Base-by-base conservation (phyloP, 2,888 invertebrate species). In the Dichetophora obliterata region DNA sequence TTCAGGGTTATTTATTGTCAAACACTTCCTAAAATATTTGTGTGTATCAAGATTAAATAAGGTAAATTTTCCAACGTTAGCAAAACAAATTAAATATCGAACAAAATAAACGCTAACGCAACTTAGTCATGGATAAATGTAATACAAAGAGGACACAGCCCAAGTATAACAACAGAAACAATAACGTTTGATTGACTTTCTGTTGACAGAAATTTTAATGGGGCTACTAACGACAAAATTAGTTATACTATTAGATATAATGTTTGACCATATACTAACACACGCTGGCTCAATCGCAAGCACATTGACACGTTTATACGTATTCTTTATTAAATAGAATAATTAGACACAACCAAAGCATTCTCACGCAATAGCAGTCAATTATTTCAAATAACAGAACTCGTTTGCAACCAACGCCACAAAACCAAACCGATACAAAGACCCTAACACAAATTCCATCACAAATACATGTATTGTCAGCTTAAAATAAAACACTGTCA, bases 331-430 rank as follows among this genome's bases (percentile, higher is more conserved):
- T 14, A 59, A 22, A 59, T 14, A 59, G 9, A 59, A 24, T 59
- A 59, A 59, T 59, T 59, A 59, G 57, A 19, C 24, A 31, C 70
- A 70, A 52, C 34, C 19, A 27, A 31, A 9, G 70, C 48, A 52
- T 70, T 70, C 54, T 50, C 48, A 54, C 70, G 52, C 70, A 37
- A 68, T 68, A 14, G 19, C 52, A 31, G n/a, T 34, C 70, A 70
- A 70, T 70, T 70, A 70, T 70, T 70, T 52, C n/a, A 54, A 70
- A 70, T 70, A 70, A 54, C 27, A 70, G 31, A 19, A 24, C 57
- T 24, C 57, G 57, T 22, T 2, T 59, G 57, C 57, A 59, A 59
- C 57, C 8, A 22, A 24, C 57, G 4, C 57, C 57, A 22, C 57
- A 50, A 52, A 52, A 69, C 27, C 34, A 52, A 70, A 19, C 27